Conservation (phyloP, 2,888 invertebrate genomes). For the Pyrrhosoma nymphula region DNA sequence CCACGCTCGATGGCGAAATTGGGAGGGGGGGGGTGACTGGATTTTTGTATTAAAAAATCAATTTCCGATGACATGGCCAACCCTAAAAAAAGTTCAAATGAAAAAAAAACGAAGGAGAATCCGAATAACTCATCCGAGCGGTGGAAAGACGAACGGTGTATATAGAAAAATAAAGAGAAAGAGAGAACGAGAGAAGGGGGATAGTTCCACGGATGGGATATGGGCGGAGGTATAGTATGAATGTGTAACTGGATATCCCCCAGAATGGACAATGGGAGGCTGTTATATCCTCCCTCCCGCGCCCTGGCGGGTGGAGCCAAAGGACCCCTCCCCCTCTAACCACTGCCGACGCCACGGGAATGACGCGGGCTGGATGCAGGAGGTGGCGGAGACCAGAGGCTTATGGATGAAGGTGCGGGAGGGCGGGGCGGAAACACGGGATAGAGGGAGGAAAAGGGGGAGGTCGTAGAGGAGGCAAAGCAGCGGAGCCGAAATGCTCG, state of each 20-base stretch:
- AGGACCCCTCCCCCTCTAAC: neutral
- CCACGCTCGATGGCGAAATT: neutral
- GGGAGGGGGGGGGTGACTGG: neutral
- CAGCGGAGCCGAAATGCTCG: neutral
- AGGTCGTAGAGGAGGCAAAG: neutral
- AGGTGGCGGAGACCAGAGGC: neutral
- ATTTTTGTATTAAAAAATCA: conserved; percentile 8
- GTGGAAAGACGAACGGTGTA: neutral
- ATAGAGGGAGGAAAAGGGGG: neutral
- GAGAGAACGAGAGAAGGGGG: neutral
- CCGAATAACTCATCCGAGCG: neutral
- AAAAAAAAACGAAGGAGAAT: neutral
- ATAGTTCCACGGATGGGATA: neutral
- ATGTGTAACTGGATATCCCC: conserved; percentile 22
- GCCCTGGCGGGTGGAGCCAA: neutral
- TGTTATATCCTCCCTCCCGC: conserved; percentile 17
- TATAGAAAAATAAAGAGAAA: neutral
- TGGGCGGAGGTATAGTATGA: conserved; percentile 1
- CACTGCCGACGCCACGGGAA: neutral
- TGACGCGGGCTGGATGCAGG: neutral
- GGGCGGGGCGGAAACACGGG: neutral
- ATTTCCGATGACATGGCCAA: neutral
- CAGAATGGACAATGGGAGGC: conserved; percentile 4
- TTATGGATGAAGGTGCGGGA: neutral
- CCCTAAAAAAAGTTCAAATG: neutral